Conservation (phyloP, 1,140 invertebrate genomes). For the Lordiphosa collinella region DNA sequence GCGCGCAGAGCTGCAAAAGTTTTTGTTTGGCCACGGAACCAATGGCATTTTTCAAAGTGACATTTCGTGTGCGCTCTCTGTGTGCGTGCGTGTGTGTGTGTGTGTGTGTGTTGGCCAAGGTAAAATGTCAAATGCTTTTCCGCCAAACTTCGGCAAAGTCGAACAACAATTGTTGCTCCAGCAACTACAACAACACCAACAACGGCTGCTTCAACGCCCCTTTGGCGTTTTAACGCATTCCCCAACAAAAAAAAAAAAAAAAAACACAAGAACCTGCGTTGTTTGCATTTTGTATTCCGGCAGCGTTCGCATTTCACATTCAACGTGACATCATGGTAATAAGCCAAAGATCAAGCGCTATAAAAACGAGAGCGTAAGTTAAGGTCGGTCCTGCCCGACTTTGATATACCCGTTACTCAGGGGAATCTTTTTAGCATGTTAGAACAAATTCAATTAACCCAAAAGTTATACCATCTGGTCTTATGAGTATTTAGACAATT, state of each 20-base stretch:
- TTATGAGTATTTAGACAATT: too few relatives aligned
- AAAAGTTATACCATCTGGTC: too few relatives aligned
- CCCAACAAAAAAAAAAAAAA: conserved; percentile 27
- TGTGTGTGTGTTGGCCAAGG: conserved; percentile 53
- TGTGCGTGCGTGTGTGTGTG: conserved; percentile 11
- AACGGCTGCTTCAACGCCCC: conserved; percentile 45
- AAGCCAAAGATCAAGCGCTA: conserved; percentile 73
- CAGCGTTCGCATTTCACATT: conserved; percentile 65
- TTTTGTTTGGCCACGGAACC: conserved; percentile 46
- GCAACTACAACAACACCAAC: conserved; percentile 1
- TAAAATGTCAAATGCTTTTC: conserved; percentile 79
- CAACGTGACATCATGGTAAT: conserved; percentile 76
- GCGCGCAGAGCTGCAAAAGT: conserved; percentile 54
- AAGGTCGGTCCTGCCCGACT: too few relatives aligned
- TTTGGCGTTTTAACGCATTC: conserved; percentile 68
- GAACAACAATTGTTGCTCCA: conserved; percentile 38
- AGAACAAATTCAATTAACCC: too few relatives aligned
- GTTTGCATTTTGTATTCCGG: conserved; percentile 53
- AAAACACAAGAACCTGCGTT: conserved; percentile 26
- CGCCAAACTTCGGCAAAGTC: conserved; percentile 21
- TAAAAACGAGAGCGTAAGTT: too few relatives aligned
- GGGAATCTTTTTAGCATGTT: too few relatives aligned
- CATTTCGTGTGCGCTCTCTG: conserved; percentile 69
- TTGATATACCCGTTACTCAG: too few relatives aligned
- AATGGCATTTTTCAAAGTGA: conserved; percentile 80